phyloP scores from a whole-genome alignment of 2,888 invertebrate genomes.

The Sphinx pinastri region DNA sequence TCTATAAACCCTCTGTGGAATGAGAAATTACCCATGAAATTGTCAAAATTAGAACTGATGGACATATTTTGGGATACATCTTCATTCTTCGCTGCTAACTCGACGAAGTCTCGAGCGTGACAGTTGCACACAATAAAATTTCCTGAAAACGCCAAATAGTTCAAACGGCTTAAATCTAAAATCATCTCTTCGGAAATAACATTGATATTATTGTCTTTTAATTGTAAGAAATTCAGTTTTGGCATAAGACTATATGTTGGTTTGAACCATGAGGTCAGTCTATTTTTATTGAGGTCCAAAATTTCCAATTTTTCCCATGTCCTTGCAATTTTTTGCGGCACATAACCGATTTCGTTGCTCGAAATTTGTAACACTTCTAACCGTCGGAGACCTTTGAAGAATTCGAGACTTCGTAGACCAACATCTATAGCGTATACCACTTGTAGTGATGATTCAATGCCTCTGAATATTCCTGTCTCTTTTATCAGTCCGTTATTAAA shows the following conservation, averaged over 20 bases:
- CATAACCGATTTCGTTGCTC: constrained; percentile 74
- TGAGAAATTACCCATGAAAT: not conserved
- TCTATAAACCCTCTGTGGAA: constrained; percentile 54
- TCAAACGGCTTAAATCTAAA: constrained; percentile 74
- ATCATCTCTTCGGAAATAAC: constrained; percentile 83
- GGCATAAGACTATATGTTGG: constrained; percentile 64
- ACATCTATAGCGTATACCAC: constrained; percentile 74
- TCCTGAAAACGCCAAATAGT: constrained; percentile 77
- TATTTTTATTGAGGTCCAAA: constrained; percentile 81
- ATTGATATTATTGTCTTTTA: constrained; percentile 83
- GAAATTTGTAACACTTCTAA: constrained; percentile 76
- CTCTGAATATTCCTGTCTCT: constrained; percentile 58
- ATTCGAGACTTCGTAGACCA: constrained; percentile 62
- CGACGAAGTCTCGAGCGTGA: constrained; percentile 77
- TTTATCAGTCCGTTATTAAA: constrained; percentile 74
- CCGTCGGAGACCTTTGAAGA: constrained; percentile 62
- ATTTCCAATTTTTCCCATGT: constrained; percentile 68
- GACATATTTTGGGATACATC: constrained; percentile 5
- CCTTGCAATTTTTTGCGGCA: constrained; percentile 56
- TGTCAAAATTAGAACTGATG: not conserved
- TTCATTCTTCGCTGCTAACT: constrained; percentile 57
- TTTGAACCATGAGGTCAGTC: constrained; percentile 82
- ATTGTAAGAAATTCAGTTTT: constrained; percentile 67
- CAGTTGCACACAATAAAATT: constrained; percentile 86
- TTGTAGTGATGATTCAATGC: constrained; percentile 67